Evolutionary conservation across 2,797 vertebrate genomes (phyloP), one percentile per base, ranked within the genome.

Genomic region (Hapalemur alaotrensis): DNA sequence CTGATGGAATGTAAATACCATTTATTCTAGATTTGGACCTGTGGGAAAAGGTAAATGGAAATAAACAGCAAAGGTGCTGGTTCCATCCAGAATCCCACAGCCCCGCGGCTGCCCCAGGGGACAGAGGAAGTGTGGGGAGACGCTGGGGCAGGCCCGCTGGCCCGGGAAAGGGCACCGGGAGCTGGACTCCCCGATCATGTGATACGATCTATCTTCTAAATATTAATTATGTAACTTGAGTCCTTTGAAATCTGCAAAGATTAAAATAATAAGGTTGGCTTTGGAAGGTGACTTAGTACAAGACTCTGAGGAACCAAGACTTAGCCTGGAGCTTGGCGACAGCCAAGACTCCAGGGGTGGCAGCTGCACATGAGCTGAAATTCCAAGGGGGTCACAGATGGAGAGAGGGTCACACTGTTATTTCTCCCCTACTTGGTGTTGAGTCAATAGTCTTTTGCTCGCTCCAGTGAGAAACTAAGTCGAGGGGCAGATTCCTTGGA

Each of bases 381-480:
- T 70, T 86, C 57, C 59, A 61, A 6, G n/a, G n/a, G 43, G 48
- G 57, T 32, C 46, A 8, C 38, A 38, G 63, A 46, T 18, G 4
- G 38, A 67, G 48, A 54, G 8, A 46, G n/a, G 41, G 41, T 43
- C 28, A 20, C 61, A 32, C 61, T 1, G 7, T 28, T 52, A 72
- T 50, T 76, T 93, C 95, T 94, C 97, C 95, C 80, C 46, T 96
- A 46, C 73, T 79, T 72, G 65, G 89, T 89, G 92, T 43, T 83
- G 87, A 92, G 96, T 94, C 97, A 98, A 30, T 41, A 96, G 90
- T 85, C 43, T 93, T 97, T 93, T 95, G 97, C 97, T 98, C 96
- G 81, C 13, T 75, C 87, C 83, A 7, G 5, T 65, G 94, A 96
- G 95, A 96, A 83, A 97, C 1, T 22, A 67, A 97, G 89, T 97